Conservation (phyloP, 2,113 vertebrate species). For the Donacobius atricapilla region DNA sequence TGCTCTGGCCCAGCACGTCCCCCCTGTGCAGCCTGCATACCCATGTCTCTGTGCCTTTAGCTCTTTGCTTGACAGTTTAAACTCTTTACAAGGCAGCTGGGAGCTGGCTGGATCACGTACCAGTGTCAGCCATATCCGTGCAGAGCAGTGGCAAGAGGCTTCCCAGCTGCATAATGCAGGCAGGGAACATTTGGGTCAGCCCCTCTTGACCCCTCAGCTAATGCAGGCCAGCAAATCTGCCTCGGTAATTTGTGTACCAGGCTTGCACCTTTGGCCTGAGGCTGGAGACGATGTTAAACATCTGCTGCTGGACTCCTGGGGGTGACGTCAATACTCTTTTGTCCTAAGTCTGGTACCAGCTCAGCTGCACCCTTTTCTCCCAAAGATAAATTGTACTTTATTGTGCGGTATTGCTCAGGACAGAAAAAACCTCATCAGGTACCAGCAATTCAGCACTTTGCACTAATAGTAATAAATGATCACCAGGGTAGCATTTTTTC, state of each 20-base stretch:
- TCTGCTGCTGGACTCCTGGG: neutral
- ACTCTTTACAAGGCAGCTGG: neutral
- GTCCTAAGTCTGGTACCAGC: neutral
- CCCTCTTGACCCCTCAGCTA: neutral
- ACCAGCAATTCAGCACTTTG: neutral
- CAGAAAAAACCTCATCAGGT: neutral
- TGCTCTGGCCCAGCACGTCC: neutral
- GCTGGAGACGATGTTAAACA: neutral
- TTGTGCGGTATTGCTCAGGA: neutral
- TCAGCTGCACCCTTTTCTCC: neutral
- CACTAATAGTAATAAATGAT: neutral
- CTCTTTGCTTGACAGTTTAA: neutral
- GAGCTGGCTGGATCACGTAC: neutral
- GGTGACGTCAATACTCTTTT: neutral
- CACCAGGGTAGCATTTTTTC: neutral
- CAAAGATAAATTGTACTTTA: neutral
- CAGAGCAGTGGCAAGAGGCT: neutral
- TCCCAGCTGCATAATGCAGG: neutral
- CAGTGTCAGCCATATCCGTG: accelerated
- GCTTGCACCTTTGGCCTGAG: neutral
- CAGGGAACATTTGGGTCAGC: neutral
- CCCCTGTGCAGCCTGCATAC: accelerated
- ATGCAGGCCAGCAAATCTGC: neutral
- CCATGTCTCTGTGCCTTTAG: neutral
- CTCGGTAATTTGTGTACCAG: neutral